Conservation (phyloP, 1,140 invertebrate species). For the Drosophila santomea region DNA sequence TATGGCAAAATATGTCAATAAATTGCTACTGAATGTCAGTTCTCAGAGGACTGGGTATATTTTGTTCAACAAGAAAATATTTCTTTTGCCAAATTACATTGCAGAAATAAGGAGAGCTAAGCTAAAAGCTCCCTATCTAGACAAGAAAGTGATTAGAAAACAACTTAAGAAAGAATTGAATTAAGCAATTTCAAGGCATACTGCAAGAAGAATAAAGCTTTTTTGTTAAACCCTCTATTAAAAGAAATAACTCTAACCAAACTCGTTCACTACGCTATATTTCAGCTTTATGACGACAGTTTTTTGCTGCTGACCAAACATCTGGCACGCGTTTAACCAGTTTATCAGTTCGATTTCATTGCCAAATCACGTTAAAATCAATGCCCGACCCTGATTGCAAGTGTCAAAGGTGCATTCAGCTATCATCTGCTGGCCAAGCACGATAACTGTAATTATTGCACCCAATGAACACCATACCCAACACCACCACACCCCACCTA, state of each 20-base stretch:
- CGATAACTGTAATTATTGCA: slow-evolving; percentile 52
- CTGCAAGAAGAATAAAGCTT: too few species aligned
- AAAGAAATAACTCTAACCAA: too few species aligned
- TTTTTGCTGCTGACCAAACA: not conserved
- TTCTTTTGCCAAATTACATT: slow-evolving; percentile 11
- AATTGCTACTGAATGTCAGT: slow-evolving; percentile 19
- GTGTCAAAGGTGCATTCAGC: slow-evolving; percentile 28
- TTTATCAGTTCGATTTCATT: slow-evolving; percentile 13
- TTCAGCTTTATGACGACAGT: not conserved
- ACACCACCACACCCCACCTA: not conserved
- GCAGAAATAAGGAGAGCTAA: too few species aligned
- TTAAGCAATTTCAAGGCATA: too few species aligned
- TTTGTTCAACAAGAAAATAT: slow-evolving; percentile 14
- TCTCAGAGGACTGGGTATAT: not conserved
- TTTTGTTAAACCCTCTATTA: too few species aligned
- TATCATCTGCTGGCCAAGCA: slow-evolving; percentile 25
- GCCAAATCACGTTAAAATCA: slow-evolving; percentile 13
- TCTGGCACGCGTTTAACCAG: not conserved
- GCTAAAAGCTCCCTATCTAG: too few species aligned
- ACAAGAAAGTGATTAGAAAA: too few species aligned
- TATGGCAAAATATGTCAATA: slow-evolving; percentile 27
- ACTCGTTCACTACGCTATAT: not conserved
- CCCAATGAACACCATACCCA: not conserved
- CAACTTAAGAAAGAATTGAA: too few species aligned
- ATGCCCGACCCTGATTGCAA: slow-evolving; percentile 24